Conservation (phyloP, 2,113 vertebrate species). For the Papio anubis region DNA sequence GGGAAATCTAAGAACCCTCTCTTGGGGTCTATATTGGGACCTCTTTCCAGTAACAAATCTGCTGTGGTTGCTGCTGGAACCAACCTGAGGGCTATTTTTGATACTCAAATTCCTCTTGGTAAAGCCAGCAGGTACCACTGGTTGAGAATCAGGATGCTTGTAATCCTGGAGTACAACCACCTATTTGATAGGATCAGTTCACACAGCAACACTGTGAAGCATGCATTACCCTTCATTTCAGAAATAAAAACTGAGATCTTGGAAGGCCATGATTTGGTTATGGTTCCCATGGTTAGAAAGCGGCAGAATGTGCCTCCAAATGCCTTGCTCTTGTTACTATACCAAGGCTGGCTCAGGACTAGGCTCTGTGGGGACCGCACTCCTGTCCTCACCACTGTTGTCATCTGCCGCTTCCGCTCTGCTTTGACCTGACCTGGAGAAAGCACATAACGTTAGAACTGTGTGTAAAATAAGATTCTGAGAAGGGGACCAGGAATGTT, state of each 20-base stretch:
- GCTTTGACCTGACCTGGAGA: neutral
- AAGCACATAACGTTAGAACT: neutral
- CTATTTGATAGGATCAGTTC: neutral
- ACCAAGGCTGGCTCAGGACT: accelerated
- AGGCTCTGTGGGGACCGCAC: neutral
- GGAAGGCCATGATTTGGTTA: neutral
- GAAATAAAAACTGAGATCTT: neutral
- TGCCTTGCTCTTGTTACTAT: neutral
- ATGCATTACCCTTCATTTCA: neutral
- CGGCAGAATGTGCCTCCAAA: neutral
- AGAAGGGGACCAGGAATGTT: neutral
- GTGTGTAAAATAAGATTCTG: neutral
- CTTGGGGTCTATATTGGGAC: too few relatives aligned
- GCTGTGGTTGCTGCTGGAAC: neutral
- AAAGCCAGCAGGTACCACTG: neutral
- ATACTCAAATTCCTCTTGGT: neutral
- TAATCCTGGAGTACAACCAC: neutral
- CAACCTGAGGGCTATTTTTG: neutral
- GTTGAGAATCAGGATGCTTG: neutral
- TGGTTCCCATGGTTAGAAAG: neutral
- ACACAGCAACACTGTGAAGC: neutral
- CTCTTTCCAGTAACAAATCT: neutral
- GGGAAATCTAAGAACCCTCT: too few relatives aligned
- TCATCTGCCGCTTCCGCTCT: neutral
- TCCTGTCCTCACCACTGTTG: neutral